These are phyloP conservation scores for Cordilura impudica DNA, from an alignment of 2,888 invertebrate genomes.

Conservation along the genomic window DNA sequence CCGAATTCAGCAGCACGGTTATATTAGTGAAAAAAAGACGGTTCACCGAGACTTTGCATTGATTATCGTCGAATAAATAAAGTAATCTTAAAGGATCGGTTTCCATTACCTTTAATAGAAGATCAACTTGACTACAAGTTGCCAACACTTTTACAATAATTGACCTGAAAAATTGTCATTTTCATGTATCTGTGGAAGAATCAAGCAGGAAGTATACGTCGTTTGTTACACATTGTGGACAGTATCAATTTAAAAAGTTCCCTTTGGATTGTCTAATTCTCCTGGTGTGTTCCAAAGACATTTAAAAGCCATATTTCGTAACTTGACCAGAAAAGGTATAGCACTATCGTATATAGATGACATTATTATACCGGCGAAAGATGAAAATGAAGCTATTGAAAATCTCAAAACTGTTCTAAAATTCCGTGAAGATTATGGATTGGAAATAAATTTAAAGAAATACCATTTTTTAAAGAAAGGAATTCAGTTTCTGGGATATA, in stretches of 20 bases:
- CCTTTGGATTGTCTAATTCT: too few relatives aligned
- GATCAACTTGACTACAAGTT: constrained; percentile 50
- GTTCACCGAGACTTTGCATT: constrained; percentile 32
- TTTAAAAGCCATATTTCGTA: too few relatives aligned
- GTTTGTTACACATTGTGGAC: constrained; percentile 41
- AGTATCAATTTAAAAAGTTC: too few relatives aligned
- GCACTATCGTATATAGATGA: constrained; percentile 58
- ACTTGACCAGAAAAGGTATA: constrained; percentile 13
- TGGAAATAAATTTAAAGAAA: constrained; percentile 19
- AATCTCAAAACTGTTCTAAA: constrained; percentile 33
- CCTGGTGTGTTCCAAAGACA: too few relatives aligned
- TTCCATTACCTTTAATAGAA: constrained; percentile 48
- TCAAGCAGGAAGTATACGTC: constrained; percentile 43
- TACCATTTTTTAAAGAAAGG: constrained; percentile 47
- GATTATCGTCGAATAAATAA: constrained; percentile 36
- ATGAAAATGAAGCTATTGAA: constrained; percentile 29
- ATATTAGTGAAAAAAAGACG: constrained; percentile 63
- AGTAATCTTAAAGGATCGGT: constrained; percentile 42
- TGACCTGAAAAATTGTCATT: constrained; percentile 49
- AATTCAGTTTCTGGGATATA: constrained; percentile 55
- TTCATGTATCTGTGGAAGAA: constrained; percentile 44
- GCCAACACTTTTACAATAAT: constrained; percentile 46
- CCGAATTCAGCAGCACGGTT: constrained; percentile 49
- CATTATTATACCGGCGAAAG: constrained; percentile 46
- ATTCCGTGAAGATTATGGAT: constrained; percentile 10